Percentiles rank a stretch among this genome's conserved stretches.
Evolutionary conservation across 2,888 invertebrate genomes (phyloP).

Genomic region (Tetropium fuscum): DNA sequence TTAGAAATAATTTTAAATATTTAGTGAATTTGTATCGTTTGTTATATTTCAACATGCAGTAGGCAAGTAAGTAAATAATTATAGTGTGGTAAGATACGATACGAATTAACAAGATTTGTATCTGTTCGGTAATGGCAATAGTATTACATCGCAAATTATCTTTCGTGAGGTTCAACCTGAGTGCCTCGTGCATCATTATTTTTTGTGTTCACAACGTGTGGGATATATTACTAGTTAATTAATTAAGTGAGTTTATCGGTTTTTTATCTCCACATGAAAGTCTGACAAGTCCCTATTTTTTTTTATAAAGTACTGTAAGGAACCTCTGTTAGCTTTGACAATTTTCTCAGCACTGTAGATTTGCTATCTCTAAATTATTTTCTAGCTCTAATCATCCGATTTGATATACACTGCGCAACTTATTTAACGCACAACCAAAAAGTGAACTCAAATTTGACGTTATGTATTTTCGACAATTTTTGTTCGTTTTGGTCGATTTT

Average conservation of each 20-base stretch:
- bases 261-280: no score
- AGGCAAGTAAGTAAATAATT: conserved; percentile 17
- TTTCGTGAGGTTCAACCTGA: conserved; percentile 1
- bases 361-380: no score
- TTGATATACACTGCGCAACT: no score
- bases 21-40: conserved; percentile 16
- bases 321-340: no score
- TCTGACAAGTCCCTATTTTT: no score
- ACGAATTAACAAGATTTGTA: conserved; percentile 33
- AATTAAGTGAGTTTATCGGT: conserved; percentile 1
- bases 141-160: conserved; percentile 10
- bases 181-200: conserved; percentile 7
- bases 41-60: conserved; percentile 18
- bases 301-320: no score
- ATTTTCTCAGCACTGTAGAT: no score
- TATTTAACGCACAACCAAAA: no score
- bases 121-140: conserved; percentile 16
- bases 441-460: no score
- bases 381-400: no score
- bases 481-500: no score
- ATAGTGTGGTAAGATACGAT: conserved; percentile 34
- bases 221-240: not conserved
- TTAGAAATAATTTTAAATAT: conserved; percentile 18
- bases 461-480: no score
- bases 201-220: not conserved